Evolutionary conservation across 2,113 vertebrate species (phyloP), one percentile per base, ranked within the genome.

Genomic region (Callocephalon fimbriatum): DNA sequence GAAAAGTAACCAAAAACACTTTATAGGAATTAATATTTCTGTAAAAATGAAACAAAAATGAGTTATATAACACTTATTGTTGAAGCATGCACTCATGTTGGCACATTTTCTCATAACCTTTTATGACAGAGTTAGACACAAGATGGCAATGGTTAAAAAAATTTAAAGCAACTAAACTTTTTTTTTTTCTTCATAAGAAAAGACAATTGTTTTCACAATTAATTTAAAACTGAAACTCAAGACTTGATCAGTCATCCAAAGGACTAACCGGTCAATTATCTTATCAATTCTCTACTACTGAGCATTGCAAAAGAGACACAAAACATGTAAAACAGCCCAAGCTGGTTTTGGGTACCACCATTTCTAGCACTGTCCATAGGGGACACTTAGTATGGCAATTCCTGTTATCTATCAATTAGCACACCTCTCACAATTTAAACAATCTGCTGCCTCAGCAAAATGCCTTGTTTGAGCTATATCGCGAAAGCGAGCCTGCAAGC

Each of bases 161-260:
- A 35, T 26, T 9, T 9, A n/a, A 29, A 51, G 10, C 3, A n/a
- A 4, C 13, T 11, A 0, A 56, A 14, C 1, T 27, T 67, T 86
- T 84, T 53, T 31, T 14, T 26, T 63, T 10, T 81, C 44, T 51
- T 16, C 19, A 21, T 13, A 54, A 48, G 9, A 73, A 27, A 26
- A 54, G 4, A 13, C 5, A 37, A 22, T 31, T 87, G 67, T 73
- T 73, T 73, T 44, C 11, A 19, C 10, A 84, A 65, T 71, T 74
- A 31, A 58, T 17, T 54, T 75, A 47, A 68, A 86, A 82, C 10
- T 7, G 4, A 86, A 90, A 70, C 2, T 35, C 8, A 15, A 16
- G 15, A 42, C 32, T 90, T 38, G 15, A 76, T 68, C 51, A 87
- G 32, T 71, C 38, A 84, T 3, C 2, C 47, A 58, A 44, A 51